These are phyloP conservation scores for Nomada hirtipes DNA, from an alignment of 2,888 invertebrate species.

Conservation along the genomic window DNA sequence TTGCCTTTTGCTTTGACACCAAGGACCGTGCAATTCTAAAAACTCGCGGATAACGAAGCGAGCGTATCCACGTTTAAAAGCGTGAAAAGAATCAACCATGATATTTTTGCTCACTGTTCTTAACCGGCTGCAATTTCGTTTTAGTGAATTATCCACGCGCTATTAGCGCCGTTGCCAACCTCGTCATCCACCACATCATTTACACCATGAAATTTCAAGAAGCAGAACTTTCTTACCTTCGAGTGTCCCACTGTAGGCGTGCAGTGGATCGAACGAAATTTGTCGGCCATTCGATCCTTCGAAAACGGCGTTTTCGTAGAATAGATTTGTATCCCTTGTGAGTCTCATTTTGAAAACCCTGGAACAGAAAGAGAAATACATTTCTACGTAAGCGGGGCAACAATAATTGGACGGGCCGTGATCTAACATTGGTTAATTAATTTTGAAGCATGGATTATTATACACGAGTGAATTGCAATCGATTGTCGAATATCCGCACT, in stretches of 20 bases:
- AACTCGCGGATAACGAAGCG: constrained; percentile 29
- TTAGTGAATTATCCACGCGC: constrained; percentile 28
- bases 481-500: no score
- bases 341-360: constrained; percentile 84
- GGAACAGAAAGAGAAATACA: constrained; percentile 31
- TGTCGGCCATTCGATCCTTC: constrained; percentile 83
- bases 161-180: background rate
- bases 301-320: constrained; percentile 83
- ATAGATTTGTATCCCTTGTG: constrained; percentile 82
- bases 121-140: constrained; percentile 4
- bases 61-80: background rate
- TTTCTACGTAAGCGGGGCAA: background rate
- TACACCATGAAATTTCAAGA: no score
- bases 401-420: background rate
- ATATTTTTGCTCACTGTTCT: background rate
- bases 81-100: background rate
- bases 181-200: background rate
- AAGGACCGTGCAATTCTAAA: constrained; percentile 3
- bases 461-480: background rate
- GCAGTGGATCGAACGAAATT: constrained; percentile 82
- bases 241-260: constrained; percentile 83
- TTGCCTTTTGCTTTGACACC: constrained; percentile 16
- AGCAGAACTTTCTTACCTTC: constrained; percentile 79
- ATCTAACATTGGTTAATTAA: background rate
- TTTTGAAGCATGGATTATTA: background rate